These are phyloP conservation scores for Crypturellus undulatus DNA, from an alignment of 2,113 vertebrate genomes.

Conservation along the genomic window DNA sequence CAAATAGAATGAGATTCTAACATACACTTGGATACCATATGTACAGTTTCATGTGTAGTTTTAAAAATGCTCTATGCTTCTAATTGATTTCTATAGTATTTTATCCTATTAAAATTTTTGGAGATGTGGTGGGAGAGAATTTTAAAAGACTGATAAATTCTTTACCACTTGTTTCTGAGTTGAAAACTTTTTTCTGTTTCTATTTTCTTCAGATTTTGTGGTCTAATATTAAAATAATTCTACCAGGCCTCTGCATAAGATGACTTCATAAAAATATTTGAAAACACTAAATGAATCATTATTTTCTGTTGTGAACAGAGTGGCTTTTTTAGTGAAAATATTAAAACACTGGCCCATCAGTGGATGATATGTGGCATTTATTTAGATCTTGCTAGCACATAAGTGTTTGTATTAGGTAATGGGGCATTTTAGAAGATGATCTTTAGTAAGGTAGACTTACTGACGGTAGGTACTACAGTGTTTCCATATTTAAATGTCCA, in stretches of 20 bases:
- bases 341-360: background rate
- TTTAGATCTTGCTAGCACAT: background rate
- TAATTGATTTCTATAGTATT: background rate
- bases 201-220: background rate
- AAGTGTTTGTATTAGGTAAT: background rate
- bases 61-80: background rate
- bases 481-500: background rate
- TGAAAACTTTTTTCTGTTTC: background rate
- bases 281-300: slow-evolving; percentile 3
- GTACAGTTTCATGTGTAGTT: background rate
- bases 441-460: background rate
- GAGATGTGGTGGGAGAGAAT: background rate
- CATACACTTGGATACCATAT: background rate
- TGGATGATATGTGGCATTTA: background rate
- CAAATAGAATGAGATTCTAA: slow-evolving; percentile 4
- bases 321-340: background rate
- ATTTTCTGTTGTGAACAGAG: background rate
- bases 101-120: background rate
- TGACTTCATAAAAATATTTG: slow-evolving; percentile 4
- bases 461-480: too few species aligned
- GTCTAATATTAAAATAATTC: background rate
- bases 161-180: background rate
- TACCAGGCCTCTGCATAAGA: background rate
- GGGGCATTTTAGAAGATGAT: background rate
- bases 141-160: background rate